Evolutionary conservation across 2,113 vertebrate species (phyloP), one percentile per base, ranked within the genome.

Genomic region (Pangasianodon gigas): DNA sequence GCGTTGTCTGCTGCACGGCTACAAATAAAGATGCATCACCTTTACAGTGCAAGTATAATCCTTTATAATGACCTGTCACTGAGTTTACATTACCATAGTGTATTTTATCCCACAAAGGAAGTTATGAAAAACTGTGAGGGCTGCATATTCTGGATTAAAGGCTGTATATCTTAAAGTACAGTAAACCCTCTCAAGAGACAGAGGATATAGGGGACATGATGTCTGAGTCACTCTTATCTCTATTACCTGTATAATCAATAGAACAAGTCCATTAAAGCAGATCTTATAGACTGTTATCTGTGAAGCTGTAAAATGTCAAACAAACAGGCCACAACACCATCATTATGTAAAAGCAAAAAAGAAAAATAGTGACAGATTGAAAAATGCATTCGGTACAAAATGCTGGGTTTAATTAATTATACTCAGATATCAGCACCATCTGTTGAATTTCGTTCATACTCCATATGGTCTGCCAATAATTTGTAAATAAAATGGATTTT

Each of bases 291-390:
- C 48, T 67, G 44, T 9, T 48, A 16, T 85, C 26, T 69, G 62
- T 48, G 62, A 51, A n/a, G 29, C 41, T 86, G 62, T 52, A 86
- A 67, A 67, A 10, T 26, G 26, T 29, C 41, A 84, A 41, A 44
- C 32, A 84, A 60, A 19, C 56, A 85, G 41, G 26, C 60, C 6
- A 48, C 26, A 9, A 67, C 37, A 85, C 32, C 8, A 44, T 46
- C 13, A 62, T 44, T 65, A 29, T 3, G 37, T 7, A 56, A 90
- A 32, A 90, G 26, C 85, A 67, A 87, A 91, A 92, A 91, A 91
- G 90, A 88, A 91, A 91, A 91, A 91, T 91, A 89, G 81, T 92
- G 24, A 56, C 86, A 87, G 67, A 84, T 51, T 89, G 86, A 93
- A 92, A 90, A 84, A 69, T 92, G 90, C 88, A 89, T 41, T 79